These are phyloP conservation scores for Hyphantria cunea DNA, from an alignment of 1,140 invertebrate genomes.

Conservation along the genomic window DNA sequence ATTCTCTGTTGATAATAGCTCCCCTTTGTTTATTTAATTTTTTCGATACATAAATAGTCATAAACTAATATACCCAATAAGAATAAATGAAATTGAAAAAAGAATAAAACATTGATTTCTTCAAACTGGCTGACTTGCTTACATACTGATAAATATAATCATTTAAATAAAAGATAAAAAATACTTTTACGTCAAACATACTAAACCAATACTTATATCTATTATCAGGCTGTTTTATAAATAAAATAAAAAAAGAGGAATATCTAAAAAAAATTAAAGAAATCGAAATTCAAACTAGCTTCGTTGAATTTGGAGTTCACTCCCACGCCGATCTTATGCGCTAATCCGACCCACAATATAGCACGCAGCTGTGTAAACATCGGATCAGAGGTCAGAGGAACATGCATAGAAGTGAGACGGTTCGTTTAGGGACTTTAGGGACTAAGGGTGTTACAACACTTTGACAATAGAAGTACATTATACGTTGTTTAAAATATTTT, in stretches of 20 bases:
- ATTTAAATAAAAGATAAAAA: too few relatives aligned
- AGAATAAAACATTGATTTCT: too few relatives aligned
- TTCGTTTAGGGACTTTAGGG: not conserved
- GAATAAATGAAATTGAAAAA: too few relatives aligned
- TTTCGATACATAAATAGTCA: too few relatives aligned
- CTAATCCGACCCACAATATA: constrained; percentile 4
- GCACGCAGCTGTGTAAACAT: constrained; percentile 4
- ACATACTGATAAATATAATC: too few relatives aligned
- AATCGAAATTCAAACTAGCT: not conserved
- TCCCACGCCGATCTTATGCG: constrained; percentile 4
- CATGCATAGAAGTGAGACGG: constrained; percentile 1
- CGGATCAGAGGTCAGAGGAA: constrained; percentile 4
- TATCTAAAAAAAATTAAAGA: not conserved
- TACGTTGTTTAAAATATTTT: not conserved
- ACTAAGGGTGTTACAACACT: not conserved
- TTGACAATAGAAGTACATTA: not conserved
- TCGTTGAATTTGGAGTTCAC: not conserved
- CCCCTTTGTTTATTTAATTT: too few relatives aligned
- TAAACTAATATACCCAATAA: too few relatives aligned
- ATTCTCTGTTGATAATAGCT: too few relatives aligned
- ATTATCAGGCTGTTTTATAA: not conserved
- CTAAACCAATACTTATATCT: too few relatives aligned
- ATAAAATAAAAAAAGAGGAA: not conserved
- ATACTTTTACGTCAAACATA: too few relatives aligned
- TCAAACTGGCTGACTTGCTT: too few relatives aligned